Base-by-base conservation (phyloP, 2,797 vertebrate genomes). In the Helarctos malayanus region DNA sequence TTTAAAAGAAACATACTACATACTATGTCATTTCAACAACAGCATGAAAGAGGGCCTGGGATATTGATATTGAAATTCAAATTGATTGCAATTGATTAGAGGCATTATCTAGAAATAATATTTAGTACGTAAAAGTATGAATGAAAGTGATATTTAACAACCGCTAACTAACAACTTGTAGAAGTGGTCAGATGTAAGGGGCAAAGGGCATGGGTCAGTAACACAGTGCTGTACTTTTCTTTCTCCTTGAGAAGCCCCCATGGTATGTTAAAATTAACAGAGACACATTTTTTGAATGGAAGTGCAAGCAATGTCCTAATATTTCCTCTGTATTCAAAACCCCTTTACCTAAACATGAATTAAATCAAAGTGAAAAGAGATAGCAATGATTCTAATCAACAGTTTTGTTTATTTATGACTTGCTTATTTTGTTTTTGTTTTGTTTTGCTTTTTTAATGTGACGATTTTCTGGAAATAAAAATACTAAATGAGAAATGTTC, bases 391-490 rank as follows among this genome's bases (percentile, higher is more conserved):
- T 45, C n/a, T 83, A n/a, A 59, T 38, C 3, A 80, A 59, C 3
- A 5, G 1, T 32, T 96, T 89, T 83, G 0, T 27, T 76, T 82
- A 69, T 76, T 76, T 83, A 63, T 81, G 16, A 8, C 9, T 80
- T 41, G 5, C 10, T 59, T 75, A 0, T 87, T 65, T 94, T 52
- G 10, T 2, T 54, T 45, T 29, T 45, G 12, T 27, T 65, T 45
- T 73, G 14, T 47, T 86, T 96, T 61, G 5, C 7, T 29, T 73
- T 91, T 87, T 75, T 69, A 78, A 59, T 52, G 38, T 73, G 41
- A 73, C 7, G 73, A 35, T 49, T 88, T 97, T 45, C 57, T 95
- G 15, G 27, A 82, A 89, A 73, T 63, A 4, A 94, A 93, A 86
- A 94, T 76, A 71, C 0, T 81, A 52, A 63, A 75, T 65, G 25